Evolutionary conservation across 2,888 invertebrate species (phyloP).

Genomic region (Nomada flava): DNA sequence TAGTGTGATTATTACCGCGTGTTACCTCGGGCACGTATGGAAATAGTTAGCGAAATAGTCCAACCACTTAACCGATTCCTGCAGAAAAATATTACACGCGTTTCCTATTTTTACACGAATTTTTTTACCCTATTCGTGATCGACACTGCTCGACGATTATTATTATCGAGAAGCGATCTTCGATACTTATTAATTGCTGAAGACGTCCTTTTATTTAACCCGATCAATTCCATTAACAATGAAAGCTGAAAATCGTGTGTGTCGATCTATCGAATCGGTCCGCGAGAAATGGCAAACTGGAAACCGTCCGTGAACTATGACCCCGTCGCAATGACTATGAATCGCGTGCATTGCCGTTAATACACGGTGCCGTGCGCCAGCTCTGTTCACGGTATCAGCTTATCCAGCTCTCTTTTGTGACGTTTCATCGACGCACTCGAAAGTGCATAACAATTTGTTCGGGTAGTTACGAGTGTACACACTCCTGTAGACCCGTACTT

Average conservation of each 20-base stretch:
- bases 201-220: no score
- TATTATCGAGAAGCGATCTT: no score
- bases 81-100: not conserved
- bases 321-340: slow-evolving; percentile 4
- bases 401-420: slow-evolving; percentile 71
- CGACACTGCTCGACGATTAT: no score
- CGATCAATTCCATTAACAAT: no score
- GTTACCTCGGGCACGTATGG: slow-evolving; percentile 1
- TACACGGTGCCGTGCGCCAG: no score
- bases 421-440: slow-evolving; percentile 64
- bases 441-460: slow-evolving; percentile 31
- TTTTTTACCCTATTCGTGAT: no score
- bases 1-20: slow-evolving; percentile 29
- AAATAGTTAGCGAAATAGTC: not conserved
- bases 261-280: no score
- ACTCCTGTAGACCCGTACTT: not conserved
- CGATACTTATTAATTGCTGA: no score
- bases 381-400: slow-evolving; percentile 48
- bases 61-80: not conserved
- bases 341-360: not conserved
- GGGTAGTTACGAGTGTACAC: slow-evolving; percentile 6
- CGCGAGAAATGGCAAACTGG: no score
- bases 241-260: no score
- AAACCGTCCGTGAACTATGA: not conserved
- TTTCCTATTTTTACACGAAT: no score